phyloP scores from a whole-genome alignment of 2,888 invertebrate genomes.

The Koerneria pararmatus region DNA sequence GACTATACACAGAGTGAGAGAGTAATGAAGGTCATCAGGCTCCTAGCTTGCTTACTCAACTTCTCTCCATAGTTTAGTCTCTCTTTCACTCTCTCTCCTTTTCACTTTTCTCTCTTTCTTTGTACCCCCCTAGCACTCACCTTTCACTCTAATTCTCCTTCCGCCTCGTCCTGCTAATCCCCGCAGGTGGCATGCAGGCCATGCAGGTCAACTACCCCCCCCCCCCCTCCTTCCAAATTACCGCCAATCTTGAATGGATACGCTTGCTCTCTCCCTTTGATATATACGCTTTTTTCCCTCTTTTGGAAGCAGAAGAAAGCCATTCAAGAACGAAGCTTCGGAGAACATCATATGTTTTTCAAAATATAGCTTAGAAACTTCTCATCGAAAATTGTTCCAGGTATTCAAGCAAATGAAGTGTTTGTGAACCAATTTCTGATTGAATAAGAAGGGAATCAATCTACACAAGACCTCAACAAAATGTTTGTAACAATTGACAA shows the following conservation, averaged over 20 bases:
- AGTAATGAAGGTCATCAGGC: not conserved
- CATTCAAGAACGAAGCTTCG: too few relatives aligned
- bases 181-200: not conserved
- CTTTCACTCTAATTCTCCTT: not conserved
- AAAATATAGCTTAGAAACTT: too few relatives aligned
- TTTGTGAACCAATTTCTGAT: too few relatives aligned
- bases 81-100: not conserved
- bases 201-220: not conserved
- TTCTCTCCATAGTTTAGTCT: not conserved
- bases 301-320: too few relatives aligned
- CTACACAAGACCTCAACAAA: too few relatives aligned
- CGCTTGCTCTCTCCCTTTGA: slow-evolving; percentile 1
- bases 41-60: not conserved
- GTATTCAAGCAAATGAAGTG: too few relatives aligned
- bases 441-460: too few relatives aligned
- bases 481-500: not conserved
- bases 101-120: not conserved
- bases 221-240: not conserved
- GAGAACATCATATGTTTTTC: too few relatives aligned
- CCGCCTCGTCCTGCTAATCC: not conserved
- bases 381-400: too few relatives aligned
- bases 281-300: too few relatives aligned
- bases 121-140: not conserved
- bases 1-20: not conserved
- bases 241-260: not conserved